A percentile compares a stretch with the other conserved stretches of the same genome.
Conservation (phyloP, 1,140 invertebrate species). For the Bursaphelenchus mucronatus region DNA sequence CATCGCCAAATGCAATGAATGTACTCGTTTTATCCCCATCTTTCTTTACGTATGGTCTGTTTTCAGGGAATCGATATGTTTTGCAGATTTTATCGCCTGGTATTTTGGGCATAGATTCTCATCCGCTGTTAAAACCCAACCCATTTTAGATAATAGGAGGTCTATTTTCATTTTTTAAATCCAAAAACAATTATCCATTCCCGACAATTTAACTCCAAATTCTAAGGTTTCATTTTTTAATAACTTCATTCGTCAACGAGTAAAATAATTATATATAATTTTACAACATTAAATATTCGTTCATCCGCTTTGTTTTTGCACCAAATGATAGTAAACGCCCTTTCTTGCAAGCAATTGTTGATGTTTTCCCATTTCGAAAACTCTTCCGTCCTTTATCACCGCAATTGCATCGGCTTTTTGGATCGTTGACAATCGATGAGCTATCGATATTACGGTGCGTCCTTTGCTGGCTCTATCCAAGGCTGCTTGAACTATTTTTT, state of each 20-base stretch:
- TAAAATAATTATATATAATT: background rate
- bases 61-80: constrained; percentile 7
- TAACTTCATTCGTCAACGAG: too few relatives aligned
- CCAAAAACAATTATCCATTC: too few relatives aligned
- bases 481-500: constrained; percentile 48
- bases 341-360: constrained; percentile 30
- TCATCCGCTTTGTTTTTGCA: constrained; percentile 34
- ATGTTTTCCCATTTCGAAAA: constrained; percentile 56
- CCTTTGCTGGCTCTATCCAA: constrained; percentile 51
- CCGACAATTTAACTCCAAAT: too few relatives aligned
- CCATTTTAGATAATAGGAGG: too few relatives aligned
- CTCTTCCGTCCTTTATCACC: constrained; percentile 61
- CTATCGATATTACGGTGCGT: constrained; percentile 63
- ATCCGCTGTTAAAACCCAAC: background rate
- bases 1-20: background rate
- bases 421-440: constrained; percentile 63
- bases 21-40: constrained; percentile 10
- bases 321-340: constrained; percentile 35
- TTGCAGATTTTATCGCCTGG: constrained; percentile 9
- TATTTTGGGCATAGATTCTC: constrained; percentile 12
- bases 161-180: too few relatives aligned
- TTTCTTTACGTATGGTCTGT: constrained; percentile 10
- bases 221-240: too few relatives aligned
- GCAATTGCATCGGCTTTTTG: constrained; percentile 53
- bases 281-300: background rate